phyloP scores from a whole-genome alignment of 2,888 invertebrate species.

The Agonopterix subpropinquella region DNA sequence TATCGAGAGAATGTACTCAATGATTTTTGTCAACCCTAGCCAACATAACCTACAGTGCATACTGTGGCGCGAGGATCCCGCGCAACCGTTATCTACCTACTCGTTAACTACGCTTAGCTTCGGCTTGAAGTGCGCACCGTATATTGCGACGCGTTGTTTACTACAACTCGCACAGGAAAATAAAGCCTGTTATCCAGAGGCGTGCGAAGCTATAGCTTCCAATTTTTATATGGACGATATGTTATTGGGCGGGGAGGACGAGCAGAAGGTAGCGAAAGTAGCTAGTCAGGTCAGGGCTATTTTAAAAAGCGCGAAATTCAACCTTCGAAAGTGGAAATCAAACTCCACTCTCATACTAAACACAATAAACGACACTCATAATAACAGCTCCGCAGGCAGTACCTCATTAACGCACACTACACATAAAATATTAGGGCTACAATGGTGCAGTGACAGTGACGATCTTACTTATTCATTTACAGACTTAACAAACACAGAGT shows the following conservation, averaged over 20 bases:
- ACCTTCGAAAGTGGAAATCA: slow-evolving; percentile 8
- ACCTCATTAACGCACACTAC: slow-evolving; percentile 2
- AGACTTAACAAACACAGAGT: not conserved
- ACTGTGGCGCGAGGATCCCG: slow-evolving; percentile 7
- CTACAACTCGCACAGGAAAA: slow-evolving; percentile 7
- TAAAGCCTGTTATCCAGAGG: not conserved
- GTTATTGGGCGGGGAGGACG: slow-evolving; percentile 1
- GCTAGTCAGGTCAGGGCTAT: slow-evolving; percentile 1
- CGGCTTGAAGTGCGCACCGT: slow-evolving; percentile 10
- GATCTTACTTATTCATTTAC: slow-evolving; percentile 1
- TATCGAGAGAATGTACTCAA: slow-evolving; percentile 8
- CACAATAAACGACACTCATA: not conserved
- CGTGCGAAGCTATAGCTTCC: not conserved
- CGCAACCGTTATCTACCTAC: slow-evolving; percentile 5
- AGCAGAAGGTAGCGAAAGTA: slow-evolving; percentile 1
- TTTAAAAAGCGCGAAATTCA: slow-evolving; percentile 3
- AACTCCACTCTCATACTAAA: slow-evolving; percentile 4
- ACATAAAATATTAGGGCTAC: slow-evolving; percentile 7
- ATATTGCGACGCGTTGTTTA: slow-evolving; percentile 10
- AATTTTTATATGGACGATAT: slow-evolving; percentile 5
- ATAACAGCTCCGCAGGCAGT: not conserved
- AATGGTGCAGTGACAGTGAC: slow-evolving; percentile 4
- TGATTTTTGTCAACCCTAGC: slow-evolving; percentile 4
- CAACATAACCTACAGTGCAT: slow-evolving; percentile 5
- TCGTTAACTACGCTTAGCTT: slow-evolving; percentile 10